Evolutionary conservation across 2,797 vertebrate genomes (phyloP).

Genomic region (Leptodactylus fallax): DNA sequence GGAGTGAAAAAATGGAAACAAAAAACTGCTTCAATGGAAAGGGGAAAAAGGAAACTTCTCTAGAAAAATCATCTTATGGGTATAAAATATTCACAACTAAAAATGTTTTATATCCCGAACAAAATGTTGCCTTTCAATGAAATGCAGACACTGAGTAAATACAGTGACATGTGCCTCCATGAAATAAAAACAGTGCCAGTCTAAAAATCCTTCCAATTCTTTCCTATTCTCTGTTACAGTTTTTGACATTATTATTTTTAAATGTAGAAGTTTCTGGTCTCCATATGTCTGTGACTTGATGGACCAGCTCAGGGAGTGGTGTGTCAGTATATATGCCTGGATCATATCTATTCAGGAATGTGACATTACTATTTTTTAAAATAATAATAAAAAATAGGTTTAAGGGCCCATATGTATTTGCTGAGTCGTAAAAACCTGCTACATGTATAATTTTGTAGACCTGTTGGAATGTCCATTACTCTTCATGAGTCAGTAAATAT

Average conservation of each 20-base stretch:
- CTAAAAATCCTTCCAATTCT: background rate
- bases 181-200: slow-evolving; percentile 16
- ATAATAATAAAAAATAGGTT: slow-evolving; percentile 41
- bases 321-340: slow-evolving; percentile 38
- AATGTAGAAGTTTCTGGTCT: slow-evolving; percentile 35
- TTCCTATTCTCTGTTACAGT: background rate
- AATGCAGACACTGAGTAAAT: background rate
- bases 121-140: background rate
- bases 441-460: background rate
- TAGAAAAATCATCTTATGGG: background rate
- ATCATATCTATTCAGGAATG: slow-evolving; percentile 54
- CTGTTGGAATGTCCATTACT: background rate
- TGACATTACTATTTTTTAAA: slow-evolving; percentile 49
- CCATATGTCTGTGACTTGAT: slow-evolving; percentile 52
- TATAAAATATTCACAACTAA: background rate
- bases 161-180: background rate
- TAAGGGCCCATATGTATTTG: slow-evolving; percentile 4
- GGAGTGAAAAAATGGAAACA: too few species aligned
- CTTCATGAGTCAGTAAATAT: background rate
- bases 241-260: slow-evolving; percentile 25
- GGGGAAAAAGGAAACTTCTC: background rate
- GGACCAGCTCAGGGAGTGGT: background rate
- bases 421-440: background rate
- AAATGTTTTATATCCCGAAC: background rate
- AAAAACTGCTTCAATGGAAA: too few species aligned